Percentiles rank a stretch among this genome's conserved stretches.
Conservation (phyloP, 2,113 vertebrate species). For the Scomber colias region DNA sequence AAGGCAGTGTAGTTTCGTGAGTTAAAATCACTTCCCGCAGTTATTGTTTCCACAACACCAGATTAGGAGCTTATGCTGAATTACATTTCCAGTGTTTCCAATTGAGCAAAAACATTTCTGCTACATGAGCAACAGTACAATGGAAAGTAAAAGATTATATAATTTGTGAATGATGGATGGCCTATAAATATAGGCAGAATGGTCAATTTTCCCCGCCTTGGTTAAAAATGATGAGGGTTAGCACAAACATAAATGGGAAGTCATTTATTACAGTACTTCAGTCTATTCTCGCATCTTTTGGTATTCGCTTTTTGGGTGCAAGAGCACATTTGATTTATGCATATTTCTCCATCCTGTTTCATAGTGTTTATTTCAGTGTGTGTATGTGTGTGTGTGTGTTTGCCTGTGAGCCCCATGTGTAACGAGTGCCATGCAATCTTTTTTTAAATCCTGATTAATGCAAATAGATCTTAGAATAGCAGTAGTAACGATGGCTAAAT, state of each 20-base stretch:
- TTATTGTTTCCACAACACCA: constrained; percentile 69
- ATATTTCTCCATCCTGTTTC: constrained; percentile 34
- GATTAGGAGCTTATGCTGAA: constrained; percentile 71
- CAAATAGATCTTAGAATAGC: constrained; percentile 63
- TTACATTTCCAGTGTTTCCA: constrained; percentile 65
- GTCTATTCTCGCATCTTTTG: constrained; percentile 2
- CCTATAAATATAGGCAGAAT: constrained; percentile 44
- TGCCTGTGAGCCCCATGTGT: constrained; percentile 31
- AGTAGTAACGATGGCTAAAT: constrained; percentile 44
- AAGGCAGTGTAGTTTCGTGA: constrained; percentile 61
- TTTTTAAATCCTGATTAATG: constrained; percentile 53
- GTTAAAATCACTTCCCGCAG: constrained; percentile 64
- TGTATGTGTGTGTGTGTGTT: constrained; percentile 1
- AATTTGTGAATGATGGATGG: constrained; percentile 61
- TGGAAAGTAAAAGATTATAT: constrained; percentile 59
- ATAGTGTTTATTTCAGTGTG: constrained; percentile 18
- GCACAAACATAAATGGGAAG: constrained; percentile 22
- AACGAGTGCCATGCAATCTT: constrained; percentile 41
- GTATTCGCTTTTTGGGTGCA: constrained; percentile 16
- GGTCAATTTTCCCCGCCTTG: constrained; percentile 58
- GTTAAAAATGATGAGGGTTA: constrained; percentile 50
- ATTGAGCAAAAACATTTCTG: constrained; percentile 57
- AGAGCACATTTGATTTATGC: constrained; percentile 33
- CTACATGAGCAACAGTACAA: constrained; percentile 31
- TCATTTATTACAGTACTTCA: constrained; percentile 33